Base-by-base conservation (phyloP, 2,113 vertebrate genomes). In the Merops nubicus region DNA sequence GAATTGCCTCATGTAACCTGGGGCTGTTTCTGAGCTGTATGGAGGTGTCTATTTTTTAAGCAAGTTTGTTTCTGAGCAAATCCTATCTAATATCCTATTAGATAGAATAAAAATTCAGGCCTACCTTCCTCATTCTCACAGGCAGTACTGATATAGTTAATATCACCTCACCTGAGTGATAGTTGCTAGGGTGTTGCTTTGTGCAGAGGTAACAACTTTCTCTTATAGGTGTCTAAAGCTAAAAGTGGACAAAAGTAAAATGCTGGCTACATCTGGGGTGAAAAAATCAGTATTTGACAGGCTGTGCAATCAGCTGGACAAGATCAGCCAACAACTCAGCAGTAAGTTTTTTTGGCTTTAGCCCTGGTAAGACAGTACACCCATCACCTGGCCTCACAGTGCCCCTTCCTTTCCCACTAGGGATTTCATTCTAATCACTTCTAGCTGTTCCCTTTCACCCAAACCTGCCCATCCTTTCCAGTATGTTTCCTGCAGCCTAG, bases 221-320 rank as follows among this genome's bases (percentile, higher is more conserved):
- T 97, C 69, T 97, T 95, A 17, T 96, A 99, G 99, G 96, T 97
- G 97, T 91, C 96, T 99, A 96, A 99, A 99, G 96, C 75, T 99
- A 42, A 98, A 98, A 97, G 98, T 98, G 89, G 98, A 99, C 92
- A 99, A 98, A 98, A 95, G 82, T 70, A 99, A 99, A 96, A 97
- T 99, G 96, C 31, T 98, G 70, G 93, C 98, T 34, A 90, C 96
- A 11, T 98, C 98, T 9, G 98, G 99, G 56, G 98, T 98, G 23
- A 99, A 98, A 96, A 99, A 98, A 89, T 42, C 97, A 57, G 97
- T 99, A 91, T 98, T 99, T 96, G 98, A 99, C 73, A 95, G 99
- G 11, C 97, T 99, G 6, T 98, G 98, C 87, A 82, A 34, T 69
- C 98, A 98, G 62, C 68, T 99, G 69, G 98, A 98, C 94, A 98